Base-by-base conservation (phyloP, 30 jellyfish, hydroid and myxozoan genomes). In the Phacellophora camtschatica region DNA sequence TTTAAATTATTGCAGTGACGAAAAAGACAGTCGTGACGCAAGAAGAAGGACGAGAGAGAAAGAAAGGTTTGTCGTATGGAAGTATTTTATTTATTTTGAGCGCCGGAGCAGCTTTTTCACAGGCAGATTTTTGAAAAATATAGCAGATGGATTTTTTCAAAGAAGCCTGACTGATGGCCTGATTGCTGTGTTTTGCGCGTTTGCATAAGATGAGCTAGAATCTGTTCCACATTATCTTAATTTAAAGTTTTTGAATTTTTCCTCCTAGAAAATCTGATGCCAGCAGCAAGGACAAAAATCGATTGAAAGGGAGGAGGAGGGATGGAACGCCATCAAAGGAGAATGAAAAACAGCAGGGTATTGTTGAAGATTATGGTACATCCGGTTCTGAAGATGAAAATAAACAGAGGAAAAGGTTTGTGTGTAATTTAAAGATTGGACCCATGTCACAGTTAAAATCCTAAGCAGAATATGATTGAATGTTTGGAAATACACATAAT, bases 1-100 rank as follows among this genome's bases (percentile, higher is more conserved):
- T 66, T 31, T 66, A n/a, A 16, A 16, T n/a, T n/a, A n/a, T 29
- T 54, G 84, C 25, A 84, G 51, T 31, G 84, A 80, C 10, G 84
- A 80, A 37, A 41, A 78, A 0, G 66, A 41, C 12, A 27, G 72
- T 6, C 48, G 76, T 18, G 65, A 51, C n/a, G 28, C 82, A 28
- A 58, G 90, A 63, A 78, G 84, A 51, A 51, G 28, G 39, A n/a
- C 76, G 2, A 80, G 31, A 20, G 77, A 80, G 50, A 32, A 63
- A 32, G 91, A 66, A 19, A 80, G 91, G 91, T 80, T 80, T 80
- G 91, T 61, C 37, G 61, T 46, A 46, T 46, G n/a, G 20, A n/a
- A n/a, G n/a, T n/a, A n/a, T n/a, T n/a, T n/a, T n/a, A n/a, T n/a
- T 41, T 46, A 46, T 46, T 46, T 46, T 46, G 28, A n/a, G n/a